Percentiles rank a stretch among this genome's conserved stretches.
Conservation (phyloP, 2,888 invertebrate genomes). For the Brachylomia viminalis region DNA sequence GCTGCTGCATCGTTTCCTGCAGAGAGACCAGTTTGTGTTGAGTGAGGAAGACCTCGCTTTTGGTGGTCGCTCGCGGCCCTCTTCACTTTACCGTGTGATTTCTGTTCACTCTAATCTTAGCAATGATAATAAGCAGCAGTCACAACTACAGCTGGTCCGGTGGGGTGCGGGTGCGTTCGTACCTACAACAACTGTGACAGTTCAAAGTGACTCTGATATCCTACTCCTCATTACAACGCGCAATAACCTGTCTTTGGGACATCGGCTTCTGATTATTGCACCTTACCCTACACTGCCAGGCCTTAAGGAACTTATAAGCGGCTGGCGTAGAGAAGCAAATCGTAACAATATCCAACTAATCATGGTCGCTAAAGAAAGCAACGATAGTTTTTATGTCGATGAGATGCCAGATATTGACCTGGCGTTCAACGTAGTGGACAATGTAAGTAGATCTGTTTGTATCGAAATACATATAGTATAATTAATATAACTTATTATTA, state of each 20-base stretch:
- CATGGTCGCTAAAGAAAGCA: slow-evolving; percentile 51
- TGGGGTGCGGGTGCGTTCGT: slow-evolving; percentile 49
- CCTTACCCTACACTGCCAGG: slow-evolving; percentile 64
- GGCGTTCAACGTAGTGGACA: slow-evolving; percentile 60
- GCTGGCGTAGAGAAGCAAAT: slow-evolving; percentile 64
- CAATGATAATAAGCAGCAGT: slow-evolving; percentile 36
- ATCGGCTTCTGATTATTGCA: slow-evolving; percentile 64
- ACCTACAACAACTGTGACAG: slow-evolving; percentile 60
- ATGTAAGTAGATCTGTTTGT: slow-evolving; percentile 55
- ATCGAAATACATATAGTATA: too few species aligned
- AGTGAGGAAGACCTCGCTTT: slow-evolving; percentile 49
- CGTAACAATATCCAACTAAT: slow-evolving; percentile 64
- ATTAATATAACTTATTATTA: too few species aligned
- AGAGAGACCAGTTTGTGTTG: slow-evolving; percentile 57
- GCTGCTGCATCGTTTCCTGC: slow-evolving; percentile 49
- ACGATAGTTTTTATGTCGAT: slow-evolving; percentile 36
- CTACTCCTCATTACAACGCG: slow-evolving; percentile 55
- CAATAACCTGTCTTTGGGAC: slow-evolving; percentile 45
- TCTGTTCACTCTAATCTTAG: slow-evolving; percentile 38
- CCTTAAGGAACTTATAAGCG: slow-evolving; percentile 63
- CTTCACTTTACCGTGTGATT: slow-evolving; percentile 57
- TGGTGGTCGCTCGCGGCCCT: slow-evolving; percentile 13
- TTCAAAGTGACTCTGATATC: slow-evolving; percentile 61
- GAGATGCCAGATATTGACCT: slow-evolving; percentile 56
- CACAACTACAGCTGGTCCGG: slow-evolving; percentile 58